A percentile compares a stretch with the other conserved stretches of the same genome.
phyloP scores from a whole-genome alignment of 1,140 invertebrate genomes.

The Micrasema longulum region DNA sequence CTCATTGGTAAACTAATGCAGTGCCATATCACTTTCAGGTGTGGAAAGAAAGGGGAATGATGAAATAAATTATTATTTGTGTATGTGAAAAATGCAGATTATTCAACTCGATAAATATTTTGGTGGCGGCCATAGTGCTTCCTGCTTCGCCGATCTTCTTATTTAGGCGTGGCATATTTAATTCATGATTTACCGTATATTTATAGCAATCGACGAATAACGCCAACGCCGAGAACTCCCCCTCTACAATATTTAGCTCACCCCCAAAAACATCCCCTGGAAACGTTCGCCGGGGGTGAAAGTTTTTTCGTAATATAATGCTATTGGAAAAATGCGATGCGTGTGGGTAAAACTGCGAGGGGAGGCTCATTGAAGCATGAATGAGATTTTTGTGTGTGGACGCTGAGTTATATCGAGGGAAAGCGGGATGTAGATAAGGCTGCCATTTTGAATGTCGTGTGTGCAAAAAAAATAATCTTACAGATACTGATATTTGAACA shows the following conservation, averaged over 20 bases:
- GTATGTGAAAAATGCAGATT: too few relatives aligned
- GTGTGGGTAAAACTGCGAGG: conserved; percentile 28
- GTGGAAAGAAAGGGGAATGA: too few relatives aligned
- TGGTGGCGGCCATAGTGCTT: conserved; percentile 8
- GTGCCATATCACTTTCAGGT: too few relatives aligned
- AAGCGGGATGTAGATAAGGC: conserved; percentile 25
- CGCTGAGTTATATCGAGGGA: conserved; percentile 27
- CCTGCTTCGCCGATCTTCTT: conserved; percentile 26
- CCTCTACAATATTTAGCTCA: conserved; percentile 48
- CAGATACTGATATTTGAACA: too few relatives aligned
- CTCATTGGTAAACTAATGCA: too few relatives aligned
- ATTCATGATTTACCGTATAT: conserved; percentile 52
- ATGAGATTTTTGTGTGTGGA: conserved; percentile 48
- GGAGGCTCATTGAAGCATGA: conserved; percentile 48
- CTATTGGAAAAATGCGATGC: conserved; percentile 43
- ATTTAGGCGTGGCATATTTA: conserved; percentile 47
- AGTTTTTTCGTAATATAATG: conserved; percentile 49
- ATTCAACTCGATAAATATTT: too few relatives aligned
- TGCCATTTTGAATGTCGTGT: conserved; percentile 51
- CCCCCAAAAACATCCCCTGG: conserved; percentile 38
- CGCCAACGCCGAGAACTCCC: conserved; percentile 27
- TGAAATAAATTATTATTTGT: too few relatives aligned
- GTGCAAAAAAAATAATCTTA: too few relatives aligned
- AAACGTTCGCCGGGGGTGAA: conserved; percentile 40
- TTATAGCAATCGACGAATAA: conserved; percentile 54